phyloP scores from a whole-genome alignment of 2,797 vertebrate species.

The Halcyon smyrnensis region DNA sequence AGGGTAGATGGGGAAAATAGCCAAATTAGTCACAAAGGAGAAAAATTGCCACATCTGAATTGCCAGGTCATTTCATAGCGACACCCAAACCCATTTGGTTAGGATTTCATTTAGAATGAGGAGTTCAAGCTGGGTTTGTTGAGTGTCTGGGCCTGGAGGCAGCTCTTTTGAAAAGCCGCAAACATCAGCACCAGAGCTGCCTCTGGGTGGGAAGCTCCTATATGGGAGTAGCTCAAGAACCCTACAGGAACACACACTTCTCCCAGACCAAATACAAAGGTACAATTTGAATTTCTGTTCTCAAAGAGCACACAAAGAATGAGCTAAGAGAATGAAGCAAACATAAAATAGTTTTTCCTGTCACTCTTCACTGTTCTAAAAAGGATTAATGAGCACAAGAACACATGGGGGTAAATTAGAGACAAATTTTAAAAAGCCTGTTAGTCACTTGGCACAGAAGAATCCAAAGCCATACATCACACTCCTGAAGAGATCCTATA shows the following conservation, averaged over 20 bases:
- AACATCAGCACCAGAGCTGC: background rate
- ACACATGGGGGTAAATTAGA: background rate
- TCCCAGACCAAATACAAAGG: background rate
- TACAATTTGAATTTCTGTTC: background rate
- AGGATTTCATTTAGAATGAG: background rate
- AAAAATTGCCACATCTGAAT: background rate
- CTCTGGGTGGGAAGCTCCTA: background rate
- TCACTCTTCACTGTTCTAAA: background rate
- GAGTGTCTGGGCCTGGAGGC: background rate
- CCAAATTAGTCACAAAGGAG: background rate
- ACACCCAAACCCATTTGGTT: background rate
- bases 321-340: background rate
- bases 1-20: background rate
- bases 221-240: background rate
- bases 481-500: background rate
- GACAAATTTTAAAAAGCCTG: background rate
- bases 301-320: background rate
- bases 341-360: background rate
- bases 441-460: background rate
- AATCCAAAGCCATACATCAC: background rate
- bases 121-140: background rate
- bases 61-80: background rate
- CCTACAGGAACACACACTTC: background rate
- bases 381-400: background rate
- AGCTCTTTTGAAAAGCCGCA: background rate